phyloP scores from a whole-genome alignment of 2,797 vertebrate genomes.

The Morelia viridis region DNA sequence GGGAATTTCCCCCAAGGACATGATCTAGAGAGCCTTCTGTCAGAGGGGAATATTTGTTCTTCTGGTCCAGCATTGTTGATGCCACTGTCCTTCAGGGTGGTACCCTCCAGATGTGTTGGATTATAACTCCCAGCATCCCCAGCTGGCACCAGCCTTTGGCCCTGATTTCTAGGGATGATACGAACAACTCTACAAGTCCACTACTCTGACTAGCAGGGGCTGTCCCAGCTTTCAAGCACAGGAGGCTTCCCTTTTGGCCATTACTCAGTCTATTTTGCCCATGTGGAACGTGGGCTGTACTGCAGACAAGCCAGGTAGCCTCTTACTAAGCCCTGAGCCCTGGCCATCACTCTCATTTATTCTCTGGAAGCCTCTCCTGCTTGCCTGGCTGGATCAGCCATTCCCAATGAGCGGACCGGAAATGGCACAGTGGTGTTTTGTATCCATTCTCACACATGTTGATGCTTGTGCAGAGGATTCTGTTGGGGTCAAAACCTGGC shows the following conservation, averaged over 20 bases:
- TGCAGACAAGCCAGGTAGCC: not conserved
- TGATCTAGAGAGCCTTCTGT: not conserved
- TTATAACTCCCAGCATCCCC: not conserved
- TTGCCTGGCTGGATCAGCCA: not conserved
- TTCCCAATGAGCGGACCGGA: not conserved
- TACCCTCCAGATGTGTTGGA: not conserved
- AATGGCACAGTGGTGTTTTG: not conserved
- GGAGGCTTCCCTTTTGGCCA: too few relatives aligned
- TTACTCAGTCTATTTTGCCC: too few relatives aligned
- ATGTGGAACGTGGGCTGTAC: not conserved
- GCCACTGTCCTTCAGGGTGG: not conserved
- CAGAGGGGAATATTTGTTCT: not conserved
- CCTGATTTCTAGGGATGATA: not conserved
- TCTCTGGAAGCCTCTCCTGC: not conserved
- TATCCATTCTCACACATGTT: too few relatives aligned
- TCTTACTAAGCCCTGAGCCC: not conserved
- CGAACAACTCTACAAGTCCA: not conserved
- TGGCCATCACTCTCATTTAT: not conserved
- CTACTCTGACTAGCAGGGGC: too few relatives aligned
- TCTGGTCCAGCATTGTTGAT: not conserved
- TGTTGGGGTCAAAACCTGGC: not conserved
- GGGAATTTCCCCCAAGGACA: not conserved
- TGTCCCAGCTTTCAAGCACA: too few relatives aligned
- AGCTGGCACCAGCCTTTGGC: not conserved
- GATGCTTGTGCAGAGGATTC: not conserved